Evolutionary conservation across 2,113 vertebrate genomes (phyloP), one percentile per base, ranked within the genome.

Genomic region (Cochlearius cochlearius): DNA sequence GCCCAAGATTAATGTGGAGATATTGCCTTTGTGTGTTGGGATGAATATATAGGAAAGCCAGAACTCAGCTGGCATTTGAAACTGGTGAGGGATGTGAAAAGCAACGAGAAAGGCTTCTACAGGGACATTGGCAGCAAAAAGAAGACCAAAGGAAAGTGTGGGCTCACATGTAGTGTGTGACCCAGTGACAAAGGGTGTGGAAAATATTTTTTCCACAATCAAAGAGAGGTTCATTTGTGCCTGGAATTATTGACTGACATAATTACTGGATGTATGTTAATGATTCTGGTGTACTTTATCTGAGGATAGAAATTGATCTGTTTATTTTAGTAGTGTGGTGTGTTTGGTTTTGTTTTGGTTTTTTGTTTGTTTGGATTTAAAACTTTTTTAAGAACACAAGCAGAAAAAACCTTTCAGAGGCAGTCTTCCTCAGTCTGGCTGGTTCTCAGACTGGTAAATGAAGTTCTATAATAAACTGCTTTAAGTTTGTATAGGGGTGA

Each of bases 161-260:
- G 34, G 12, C 27, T 91, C 7, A 5, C 32, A 43, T 55, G 27
- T 47, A 10, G 4, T 75, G 19, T 0, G 0, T 90, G 71, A 72
- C 39, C n/a, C 0, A 3, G 34, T 49, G 81, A 72, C 52, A 60
- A 79, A 79, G 19, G 41, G 5, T 0, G 0, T 21, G 23, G 43
- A 63, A 85, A 66, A 39, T 63, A 30, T 20, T 41, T 92, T 89
- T 84, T 36, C 55, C 75, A 6, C 39, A 58, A 19, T 91, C 53
- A 49, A 63, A 76, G 47, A 45, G 36, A 69, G 6, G 10, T 74
- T 92, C 7, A 36, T 88, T 79, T 92, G 77, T 69, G 58, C 58
- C 43, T 73, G 71, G 23, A 86, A 72, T 69, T 90, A 60, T 15
- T 86, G 71, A 79, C n/a, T 27, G 32, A 49, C 0, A 3, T 82